A percentile compares a stretch with the other conserved stretches of the same genome.
Conservation (phyloP, 2,888 invertebrate species). For the Lepidochrysops patricia region DNA sequence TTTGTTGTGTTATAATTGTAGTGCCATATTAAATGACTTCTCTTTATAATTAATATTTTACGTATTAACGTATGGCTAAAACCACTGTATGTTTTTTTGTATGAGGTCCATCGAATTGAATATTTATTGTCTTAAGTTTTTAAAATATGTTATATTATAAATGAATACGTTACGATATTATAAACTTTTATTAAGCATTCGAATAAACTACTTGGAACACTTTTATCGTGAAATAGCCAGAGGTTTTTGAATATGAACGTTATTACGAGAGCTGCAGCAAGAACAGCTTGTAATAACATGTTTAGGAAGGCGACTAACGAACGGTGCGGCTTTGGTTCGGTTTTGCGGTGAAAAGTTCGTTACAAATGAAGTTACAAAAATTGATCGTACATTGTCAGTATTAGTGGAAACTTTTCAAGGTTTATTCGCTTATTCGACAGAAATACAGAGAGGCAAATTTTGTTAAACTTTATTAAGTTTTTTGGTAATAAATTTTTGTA, state of each 20-base stretch:
- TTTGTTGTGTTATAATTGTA: too few relatives aligned
- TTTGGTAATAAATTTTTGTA: background rate
- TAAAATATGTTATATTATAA: too few relatives aligned
- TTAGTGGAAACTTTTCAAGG: background rate
- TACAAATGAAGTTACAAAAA: background rate
- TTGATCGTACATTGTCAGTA: background rate
- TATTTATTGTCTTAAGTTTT: too few relatives aligned
- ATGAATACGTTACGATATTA: too few relatives aligned
- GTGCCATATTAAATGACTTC: too few relatives aligned
- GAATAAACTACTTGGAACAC: background rate
- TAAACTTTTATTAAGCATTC: too few relatives aligned
- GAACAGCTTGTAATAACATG: constrained; percentile 2
- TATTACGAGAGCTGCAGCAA: background rate
- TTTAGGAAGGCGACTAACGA: constrained; percentile 2
- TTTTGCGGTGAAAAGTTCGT: constrained; percentile 1
- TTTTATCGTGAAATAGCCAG: background rate
- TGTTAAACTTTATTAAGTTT: background rate
- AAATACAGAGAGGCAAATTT: background rate
- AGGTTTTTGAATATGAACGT: background rate
- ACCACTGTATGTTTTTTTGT: too few relatives aligned
- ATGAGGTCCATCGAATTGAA: too few relatives aligned
- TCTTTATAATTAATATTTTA: too few relatives aligned
- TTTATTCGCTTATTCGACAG: background rate
- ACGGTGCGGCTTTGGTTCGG: background rate
- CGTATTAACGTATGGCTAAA: too few relatives aligned